Evolutionary conservation across 2,888 invertebrate species (phyloP), one percentile per base, ranked within the genome.

Genomic region (Pseudococcus jackbeardsleyi): DNA sequence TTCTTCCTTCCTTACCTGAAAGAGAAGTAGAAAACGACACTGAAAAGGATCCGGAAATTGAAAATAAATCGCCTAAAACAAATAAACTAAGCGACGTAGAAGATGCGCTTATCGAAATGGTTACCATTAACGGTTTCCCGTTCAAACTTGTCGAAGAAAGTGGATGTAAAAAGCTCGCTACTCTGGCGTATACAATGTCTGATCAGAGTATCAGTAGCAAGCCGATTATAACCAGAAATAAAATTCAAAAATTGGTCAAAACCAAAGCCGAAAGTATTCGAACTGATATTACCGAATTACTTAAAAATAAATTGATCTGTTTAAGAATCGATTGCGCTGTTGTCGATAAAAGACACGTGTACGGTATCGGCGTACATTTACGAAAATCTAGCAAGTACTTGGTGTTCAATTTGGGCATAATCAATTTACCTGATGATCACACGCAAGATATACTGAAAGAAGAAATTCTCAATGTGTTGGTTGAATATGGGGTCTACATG

Each of bases 301-400:
- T 79, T 1, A 79, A 42, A 6, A 17, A 39, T 17, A 79, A 79
- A 79, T 42, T 79, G 8, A 42, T 79, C 42, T 79, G 42, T 42
- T 79, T 79, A 22, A 42, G 79, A 79, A 79, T 79, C n/a, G 79
- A 79, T 79, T 79, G 79, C 19, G 42, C 79, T 7, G 42, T 79
- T n/a, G 42, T 42, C 42, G 79, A 79, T 8, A 79, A 42, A 42
- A 79, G 1, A 79, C 79, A 79, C 26, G n/a, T 79, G n/a, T 79
- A 42, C 15, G 19, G 79, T n/a, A 79, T 79, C 17, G 42, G n/a
- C 79, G 42, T 79, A 11, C 79, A 79, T 79, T n/a, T 79, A n/a
- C 42, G 79, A 42, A 79, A 79, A 79, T 42, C 39, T 42, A 12
- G 0, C 15, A 42, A 79, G 19, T 8, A 15, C n/a, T 42, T 42